phyloP scores from a whole-genome alignment of 2,113 vertebrate genomes.

The Enhydra lutris region DNA sequence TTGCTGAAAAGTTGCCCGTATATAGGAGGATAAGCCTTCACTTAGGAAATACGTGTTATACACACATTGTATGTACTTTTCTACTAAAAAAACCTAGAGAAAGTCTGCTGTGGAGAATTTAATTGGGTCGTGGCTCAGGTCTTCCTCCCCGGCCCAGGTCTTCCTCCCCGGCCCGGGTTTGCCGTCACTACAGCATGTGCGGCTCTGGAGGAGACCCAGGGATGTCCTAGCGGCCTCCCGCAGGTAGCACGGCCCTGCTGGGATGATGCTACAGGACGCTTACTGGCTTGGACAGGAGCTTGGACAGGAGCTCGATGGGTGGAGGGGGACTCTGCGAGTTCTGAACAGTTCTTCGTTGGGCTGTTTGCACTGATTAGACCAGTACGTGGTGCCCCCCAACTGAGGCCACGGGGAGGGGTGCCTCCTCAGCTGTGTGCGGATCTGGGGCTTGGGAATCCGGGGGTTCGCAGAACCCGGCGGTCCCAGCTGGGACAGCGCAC shows the following conservation, averaged over 20 bases:
- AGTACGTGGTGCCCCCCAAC: fast-evolving
- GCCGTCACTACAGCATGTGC: fast-evolving
- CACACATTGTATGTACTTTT: not conserved
- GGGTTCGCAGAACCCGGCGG: not conserved
- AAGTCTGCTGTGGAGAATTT: not conserved
- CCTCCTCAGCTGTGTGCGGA: not conserved
- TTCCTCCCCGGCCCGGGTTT: not conserved
- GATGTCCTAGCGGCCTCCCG: fast-evolving
- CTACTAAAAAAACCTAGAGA: not conserved
- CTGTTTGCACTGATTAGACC: fast-evolving
- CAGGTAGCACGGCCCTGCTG: fast-evolving
- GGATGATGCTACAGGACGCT: fast-evolving
- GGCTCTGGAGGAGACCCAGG: not conserved
- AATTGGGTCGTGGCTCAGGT: not conserved
- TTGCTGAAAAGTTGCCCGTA: not conserved
- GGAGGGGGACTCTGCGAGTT: too few species aligned
- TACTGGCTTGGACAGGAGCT: too few species aligned
- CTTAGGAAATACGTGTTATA: not conserved
- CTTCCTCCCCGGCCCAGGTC: not conserved
- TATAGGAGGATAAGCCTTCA: not conserved
- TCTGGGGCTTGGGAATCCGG: not conserved
- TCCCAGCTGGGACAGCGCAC: not conserved
- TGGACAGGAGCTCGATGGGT: not conserved
- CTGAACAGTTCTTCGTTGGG: not conserved
- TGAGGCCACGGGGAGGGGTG: fast-evolving